A percentile compares a stretch with the other conserved stretches of the same genome.
Evolutionary conservation across 2,888 invertebrate genomes (phyloP).

Genomic region (Lucinisca nassula): DNA sequence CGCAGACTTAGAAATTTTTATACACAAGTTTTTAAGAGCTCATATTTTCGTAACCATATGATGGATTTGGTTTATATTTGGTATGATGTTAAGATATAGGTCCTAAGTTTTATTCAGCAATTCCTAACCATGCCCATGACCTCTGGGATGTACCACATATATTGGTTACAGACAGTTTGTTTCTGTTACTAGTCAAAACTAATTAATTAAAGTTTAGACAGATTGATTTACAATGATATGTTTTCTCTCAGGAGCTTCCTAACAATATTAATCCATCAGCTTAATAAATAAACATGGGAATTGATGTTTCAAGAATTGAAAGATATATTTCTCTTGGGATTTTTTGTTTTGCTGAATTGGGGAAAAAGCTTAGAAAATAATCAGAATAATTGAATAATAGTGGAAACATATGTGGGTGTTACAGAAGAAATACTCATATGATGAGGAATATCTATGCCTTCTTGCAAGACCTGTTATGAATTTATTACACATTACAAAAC

Average conservation of each 20-base stretch:
- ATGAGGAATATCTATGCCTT: too few relatives aligned
- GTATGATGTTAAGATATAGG: too few relatives aligned
- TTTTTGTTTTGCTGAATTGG: neutral
- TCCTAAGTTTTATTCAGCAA: too few relatives aligned
- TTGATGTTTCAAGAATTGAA: conserved; percentile 5
- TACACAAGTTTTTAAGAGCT: too few relatives aligned
- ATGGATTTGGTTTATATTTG: too few relatives aligned
- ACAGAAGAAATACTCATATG: neutral
- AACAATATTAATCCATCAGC: conserved; percentile 15
- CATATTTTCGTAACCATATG: too few relatives aligned
- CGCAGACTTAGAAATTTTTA: too few relatives aligned
- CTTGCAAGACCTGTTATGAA: too few relatives aligned
- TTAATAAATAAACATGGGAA: conserved; percentile 17
- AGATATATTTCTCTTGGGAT: conserved; percentile 12
- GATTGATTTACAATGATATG: neutral
- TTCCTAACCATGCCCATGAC: too few relatives aligned
- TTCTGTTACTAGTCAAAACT: neutral
- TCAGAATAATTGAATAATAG: conserved; percentile 8
- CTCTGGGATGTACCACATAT: too few relatives aligned
- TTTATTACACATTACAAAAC: too few relatives aligned
- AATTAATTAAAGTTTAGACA: neutral
- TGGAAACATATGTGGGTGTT: neutral
- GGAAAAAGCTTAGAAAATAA: neutral
- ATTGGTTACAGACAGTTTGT: neutral
- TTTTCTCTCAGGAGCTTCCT: neutral